Evolutionary conservation across 2,113 vertebrate species (phyloP).

Genomic region (Brachypteracias leptosomus): DNA sequence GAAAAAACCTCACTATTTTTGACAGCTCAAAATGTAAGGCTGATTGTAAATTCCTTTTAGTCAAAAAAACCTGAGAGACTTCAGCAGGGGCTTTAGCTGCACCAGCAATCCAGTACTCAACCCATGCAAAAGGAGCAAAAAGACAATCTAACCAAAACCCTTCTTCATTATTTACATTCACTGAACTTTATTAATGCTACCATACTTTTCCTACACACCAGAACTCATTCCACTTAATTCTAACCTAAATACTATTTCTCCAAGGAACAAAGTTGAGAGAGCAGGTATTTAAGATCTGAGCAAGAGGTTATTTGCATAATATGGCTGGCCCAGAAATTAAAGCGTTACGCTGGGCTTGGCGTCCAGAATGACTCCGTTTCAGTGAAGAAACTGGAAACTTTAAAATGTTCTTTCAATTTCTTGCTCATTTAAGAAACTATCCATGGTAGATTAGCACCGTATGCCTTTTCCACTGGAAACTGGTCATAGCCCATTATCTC

Average conservation of each 20-base stretch:
- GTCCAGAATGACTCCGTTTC: background rate
- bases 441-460: conserved; percentile 61
- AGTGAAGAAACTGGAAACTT: conserved; percentile 60
- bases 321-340: background rate
- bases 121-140: background rate
- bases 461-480: conserved; percentile 47
- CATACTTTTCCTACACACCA: background rate
- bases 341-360: background rate
- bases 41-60: conserved; percentile 26
- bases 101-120: background rate
- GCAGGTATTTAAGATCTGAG: background rate
- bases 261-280: background rate
- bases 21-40: conserved; percentile 7
- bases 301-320: conserved; percentile 21
- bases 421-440: conserved; percentile 67
- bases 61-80: background rate
- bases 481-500: conserved; percentile 61
- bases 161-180: background rate
- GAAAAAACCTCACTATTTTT: background rate
- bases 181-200: background rate
- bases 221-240: background rate
- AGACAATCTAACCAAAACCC: background rate
- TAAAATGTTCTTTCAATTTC: conserved; percentile 63
- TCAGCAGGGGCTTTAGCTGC: background rate
- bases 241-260: background rate